Percentiles rank a stretch among this genome's conserved stretches.
Conservation (phyloP, 2,888 invertebrate species). For the Leptinotarsa rubiginosa region DNA sequence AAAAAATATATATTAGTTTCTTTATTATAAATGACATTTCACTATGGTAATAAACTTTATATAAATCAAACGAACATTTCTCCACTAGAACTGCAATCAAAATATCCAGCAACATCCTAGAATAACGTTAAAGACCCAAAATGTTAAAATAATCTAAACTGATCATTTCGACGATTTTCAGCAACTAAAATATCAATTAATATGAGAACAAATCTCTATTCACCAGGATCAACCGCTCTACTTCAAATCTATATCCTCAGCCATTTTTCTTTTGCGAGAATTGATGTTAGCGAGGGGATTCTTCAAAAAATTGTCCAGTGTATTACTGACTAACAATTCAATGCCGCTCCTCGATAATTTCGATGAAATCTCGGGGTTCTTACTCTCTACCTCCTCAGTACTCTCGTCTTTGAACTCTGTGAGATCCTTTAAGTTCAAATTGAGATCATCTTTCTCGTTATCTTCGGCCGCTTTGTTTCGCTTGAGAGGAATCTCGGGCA, state of each 20-base stretch:
- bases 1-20: too few species aligned
- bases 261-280: constrained; percentile 62
- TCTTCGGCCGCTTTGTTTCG: constrained; percentile 43
- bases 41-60: too few species aligned
- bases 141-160: not conserved
- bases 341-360: constrained; percentile 46
- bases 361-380: constrained; percentile 43
- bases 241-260: constrained; percentile 59
- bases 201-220: not conserved
- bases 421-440: constrained; percentile 46
- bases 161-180: not conserved
- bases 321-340: constrained; percentile 53
- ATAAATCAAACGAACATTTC: too few species aligned
- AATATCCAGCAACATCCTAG: not conserved
- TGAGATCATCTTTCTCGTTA: constrained; percentile 34
- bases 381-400: constrained; percentile 46
- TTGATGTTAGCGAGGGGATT: constrained; percentile 53
- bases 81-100: not conserved
- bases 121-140: not conserved
- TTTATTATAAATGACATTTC: too few species aligned
- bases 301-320: constrained; percentile 50
- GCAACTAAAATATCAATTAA: not conserved
- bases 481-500: constrained; percentile 55
- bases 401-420: constrained; percentile 44
- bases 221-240: constrained; percentile 29